A percentile compares a stretch with the other conserved stretches of the same genome.
These are phyloP conservation scores for Drosophila tsacasi DNA, from an alignment of 1,140 invertebrate genomes.

Conservation along the genomic window DNA sequence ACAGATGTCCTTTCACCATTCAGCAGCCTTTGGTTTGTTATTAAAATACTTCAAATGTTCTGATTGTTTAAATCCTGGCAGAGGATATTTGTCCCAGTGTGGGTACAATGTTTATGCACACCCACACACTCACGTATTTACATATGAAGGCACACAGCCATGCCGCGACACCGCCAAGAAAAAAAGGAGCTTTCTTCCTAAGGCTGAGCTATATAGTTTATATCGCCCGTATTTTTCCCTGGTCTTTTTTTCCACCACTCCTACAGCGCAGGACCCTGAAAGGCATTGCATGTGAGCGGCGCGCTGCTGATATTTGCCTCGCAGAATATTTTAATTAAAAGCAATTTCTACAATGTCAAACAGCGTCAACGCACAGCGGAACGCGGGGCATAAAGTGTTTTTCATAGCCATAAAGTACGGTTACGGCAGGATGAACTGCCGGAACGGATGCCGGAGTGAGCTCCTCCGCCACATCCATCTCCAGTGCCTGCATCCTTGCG, in stretches of 20 bases:
- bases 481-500: background rate
- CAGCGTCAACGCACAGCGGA: conserved; percentile 53
- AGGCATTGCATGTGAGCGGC: conserved; percentile 25
- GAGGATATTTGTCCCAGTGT: conserved; percentile 16
- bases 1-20: background rate
- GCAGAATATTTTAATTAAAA: conserved; percentile 73
- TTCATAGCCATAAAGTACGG: conserved; percentile 57
- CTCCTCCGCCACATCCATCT: conserved; percentile 2
- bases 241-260: background rate
- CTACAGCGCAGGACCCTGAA: conserved; percentile 16
- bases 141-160: conserved; percentile 6
- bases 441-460: conserved; percentile 13
- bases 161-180: conserved; percentile 12
- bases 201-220: conserved; percentile 37
- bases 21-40: background rate
- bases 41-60: background rate
- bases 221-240: conserved; percentile 3
- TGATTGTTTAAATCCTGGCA: background rate
- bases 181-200: conserved; percentile 7
- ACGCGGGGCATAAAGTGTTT: conserved; percentile 61
- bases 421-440: conserved; percentile 31
- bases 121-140: background rate
- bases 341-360: conserved; percentile 73
- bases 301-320: conserved; percentile 48
- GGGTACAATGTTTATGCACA: conserved; percentile 13